These are phyloP conservation scores for Papilio xuthus DNA, from an alignment of 1,140 invertebrate genomes.

Conservation along the genomic window DNA sequence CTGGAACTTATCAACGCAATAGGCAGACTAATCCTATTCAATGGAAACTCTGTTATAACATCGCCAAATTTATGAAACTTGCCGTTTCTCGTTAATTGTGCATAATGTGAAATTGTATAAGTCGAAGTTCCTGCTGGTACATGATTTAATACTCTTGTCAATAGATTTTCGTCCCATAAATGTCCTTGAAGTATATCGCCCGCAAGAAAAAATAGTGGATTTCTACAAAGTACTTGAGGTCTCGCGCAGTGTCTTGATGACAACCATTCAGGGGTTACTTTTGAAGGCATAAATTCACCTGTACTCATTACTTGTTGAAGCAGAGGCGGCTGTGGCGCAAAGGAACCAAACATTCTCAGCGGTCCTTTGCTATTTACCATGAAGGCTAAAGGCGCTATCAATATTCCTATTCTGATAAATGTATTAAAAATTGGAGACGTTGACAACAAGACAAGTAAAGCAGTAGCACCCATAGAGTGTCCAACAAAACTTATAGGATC, in stretches of 20 bases:
- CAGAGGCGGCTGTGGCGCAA: constrained; percentile 77
- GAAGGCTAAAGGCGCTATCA: constrained; percentile 88
- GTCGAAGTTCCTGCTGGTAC: constrained; percentile 90
- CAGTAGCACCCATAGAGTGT: constrained; percentile 85
- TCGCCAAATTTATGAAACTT: constrained; percentile 86
- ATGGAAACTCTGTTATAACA: constrained; percentile 83
- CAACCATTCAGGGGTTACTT: constrained; percentile 81
- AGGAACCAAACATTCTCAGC: constrained; percentile 81
- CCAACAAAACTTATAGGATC: constrained; percentile 85
- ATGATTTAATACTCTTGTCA: constrained; percentile 86
- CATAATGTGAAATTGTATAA: constrained; percentile 87
- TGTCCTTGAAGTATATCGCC: constrained; percentile 85
- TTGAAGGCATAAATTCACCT: constrained; percentile 85
- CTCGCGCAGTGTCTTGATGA: constrained; percentile 82
- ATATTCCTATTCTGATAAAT: constrained; percentile 83
- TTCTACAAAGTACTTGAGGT: constrained; percentile 82
- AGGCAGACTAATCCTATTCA: constrained; percentile 84
- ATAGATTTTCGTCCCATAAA: constrained; percentile 78
- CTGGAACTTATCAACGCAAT: constrained; percentile 85
- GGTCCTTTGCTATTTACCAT: constrained; percentile 86
- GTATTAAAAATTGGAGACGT: constrained; percentile 84
- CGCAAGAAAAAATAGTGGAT: constrained; percentile 83
- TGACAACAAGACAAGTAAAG: constrained; percentile 83
- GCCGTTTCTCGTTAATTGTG: constrained; percentile 83
- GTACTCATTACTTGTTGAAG: constrained; percentile 81